Conservation (phyloP, 2,888 invertebrate species). For the Sphecodes monilicornis region DNA sequence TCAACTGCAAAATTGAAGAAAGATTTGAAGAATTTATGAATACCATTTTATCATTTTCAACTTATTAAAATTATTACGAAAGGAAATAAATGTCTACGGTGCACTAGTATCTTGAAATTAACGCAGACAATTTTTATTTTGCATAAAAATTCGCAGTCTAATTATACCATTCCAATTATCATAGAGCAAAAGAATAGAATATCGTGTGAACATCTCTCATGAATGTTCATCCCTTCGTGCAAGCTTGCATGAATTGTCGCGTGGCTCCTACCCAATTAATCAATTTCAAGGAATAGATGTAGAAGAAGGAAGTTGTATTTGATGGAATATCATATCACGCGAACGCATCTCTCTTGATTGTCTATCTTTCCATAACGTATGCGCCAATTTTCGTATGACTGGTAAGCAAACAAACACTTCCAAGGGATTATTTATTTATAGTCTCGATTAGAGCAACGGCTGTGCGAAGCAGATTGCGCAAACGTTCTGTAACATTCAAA, state of each 20-base stretch:
- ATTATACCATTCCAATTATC: neutral
- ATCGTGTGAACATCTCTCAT: too few relatives aligned
- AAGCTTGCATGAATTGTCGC: neutral
- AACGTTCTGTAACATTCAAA: constrained; percentile 52
- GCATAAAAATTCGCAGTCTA: neutral
- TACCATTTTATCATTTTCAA: too few relatives aligned
- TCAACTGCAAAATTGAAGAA: too few relatives aligned
- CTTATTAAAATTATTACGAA: too few relatives aligned
- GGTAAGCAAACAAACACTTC: neutral
- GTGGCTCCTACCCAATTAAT: neutral
- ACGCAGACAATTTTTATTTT: too few relatives aligned
- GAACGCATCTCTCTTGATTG: neutral
- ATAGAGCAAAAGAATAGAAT: neutral
- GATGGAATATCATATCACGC: neutral
- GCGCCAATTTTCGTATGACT: neutral
- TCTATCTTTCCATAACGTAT: neutral
- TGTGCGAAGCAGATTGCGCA: neutral
- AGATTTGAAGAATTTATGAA: too few relatives aligned
- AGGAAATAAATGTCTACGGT: too few relatives aligned
- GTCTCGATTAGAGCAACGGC: neutral
- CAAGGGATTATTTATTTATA: too few relatives aligned
- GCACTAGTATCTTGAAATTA: too few relatives aligned
- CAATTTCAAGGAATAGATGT: neutral
- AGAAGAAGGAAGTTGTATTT: neutral
- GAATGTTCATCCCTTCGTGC: neutral